Evolutionary conservation across 1,140 invertebrate genomes (phyloP).

Genomic region (Penaeus japonicus): DNA sequence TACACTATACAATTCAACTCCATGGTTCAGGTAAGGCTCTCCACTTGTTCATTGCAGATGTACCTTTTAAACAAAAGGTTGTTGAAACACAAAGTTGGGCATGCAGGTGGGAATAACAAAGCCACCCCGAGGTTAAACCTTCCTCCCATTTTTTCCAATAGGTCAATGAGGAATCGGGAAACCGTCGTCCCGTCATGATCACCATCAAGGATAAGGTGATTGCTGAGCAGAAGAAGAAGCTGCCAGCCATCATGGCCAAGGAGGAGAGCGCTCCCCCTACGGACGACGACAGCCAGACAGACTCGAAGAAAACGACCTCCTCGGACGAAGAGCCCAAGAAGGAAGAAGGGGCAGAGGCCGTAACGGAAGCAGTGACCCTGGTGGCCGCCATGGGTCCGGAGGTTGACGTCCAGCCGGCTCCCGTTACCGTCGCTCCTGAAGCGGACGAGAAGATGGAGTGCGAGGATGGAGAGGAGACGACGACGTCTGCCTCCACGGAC

Average conservation of each 20-base stretch:
- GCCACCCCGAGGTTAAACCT: neutral
- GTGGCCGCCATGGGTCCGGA: neutral
- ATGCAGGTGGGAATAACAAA: neutral
- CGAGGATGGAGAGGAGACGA: constrained; percentile 38
- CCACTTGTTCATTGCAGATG: neutral
- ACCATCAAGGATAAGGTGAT: constrained; percentile 68
- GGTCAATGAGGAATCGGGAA: constrained; percentile 81
- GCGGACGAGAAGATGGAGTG: constrained; percentile 58
- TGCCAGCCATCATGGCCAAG: neutral
- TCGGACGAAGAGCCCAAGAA: neutral
- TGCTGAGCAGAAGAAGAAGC: constrained; percentile 47
- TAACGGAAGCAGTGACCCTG: neutral
- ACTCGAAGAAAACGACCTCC: neutral
- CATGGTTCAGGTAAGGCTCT: constrained; percentile 77
- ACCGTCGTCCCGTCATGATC: constrained; percentile 83
- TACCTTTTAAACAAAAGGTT: neutral
- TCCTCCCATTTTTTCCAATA: constrained; percentile 52
- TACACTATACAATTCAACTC: constrained; percentile 83
- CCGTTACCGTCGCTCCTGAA: constrained; percentile 18
- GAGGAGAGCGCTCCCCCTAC: constrained; percentile 24
- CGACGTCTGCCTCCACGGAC: constrained; percentile 53
- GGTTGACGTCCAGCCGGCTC: constrained; percentile 1
- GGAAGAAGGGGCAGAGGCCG: neutral
- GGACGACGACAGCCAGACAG: constrained; percentile 19
- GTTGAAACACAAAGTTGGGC: neutral